Conservation (phyloP, 2,113 vertebrate genomes). For the Carettochelys insculpta region DNA sequence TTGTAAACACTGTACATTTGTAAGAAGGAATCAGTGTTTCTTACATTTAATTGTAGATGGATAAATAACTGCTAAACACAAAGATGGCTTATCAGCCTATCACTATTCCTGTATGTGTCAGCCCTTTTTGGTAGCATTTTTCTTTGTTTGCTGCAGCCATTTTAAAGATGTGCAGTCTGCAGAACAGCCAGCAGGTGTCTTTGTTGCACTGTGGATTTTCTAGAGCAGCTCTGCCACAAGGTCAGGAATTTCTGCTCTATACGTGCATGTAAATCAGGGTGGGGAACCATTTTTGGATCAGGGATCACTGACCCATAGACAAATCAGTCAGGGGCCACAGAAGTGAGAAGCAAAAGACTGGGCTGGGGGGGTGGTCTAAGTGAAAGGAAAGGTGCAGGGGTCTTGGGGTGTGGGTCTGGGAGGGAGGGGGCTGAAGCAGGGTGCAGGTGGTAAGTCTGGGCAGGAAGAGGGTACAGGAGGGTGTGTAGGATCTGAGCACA, state of each 20-base stretch:
- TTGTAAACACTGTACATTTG: not conserved
- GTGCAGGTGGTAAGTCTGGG: too few species aligned
- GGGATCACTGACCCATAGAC: too few species aligned
- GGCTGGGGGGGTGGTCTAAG: too few species aligned
- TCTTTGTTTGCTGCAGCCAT: not conserved
- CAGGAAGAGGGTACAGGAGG: too few species aligned
- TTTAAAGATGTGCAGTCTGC: constrained; percentile 40
- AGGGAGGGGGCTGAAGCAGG: too few species aligned
- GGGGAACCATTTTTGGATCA: too few species aligned
- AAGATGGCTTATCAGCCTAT: rapidly evolving
- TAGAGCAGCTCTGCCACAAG: not conserved
- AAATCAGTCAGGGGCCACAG: too few species aligned
- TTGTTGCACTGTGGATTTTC: constrained; percentile 52
- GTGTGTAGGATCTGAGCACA: too few species aligned
- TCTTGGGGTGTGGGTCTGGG: too few species aligned
- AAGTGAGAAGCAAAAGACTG: too few species aligned
- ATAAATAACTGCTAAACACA: not conserved
- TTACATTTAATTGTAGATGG: rapidly evolving
- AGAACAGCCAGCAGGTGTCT: constrained; percentile 74
- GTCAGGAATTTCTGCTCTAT: not conserved
- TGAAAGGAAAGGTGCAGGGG: too few species aligned
- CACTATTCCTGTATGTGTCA: rapidly evolving
- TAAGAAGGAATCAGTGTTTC: constrained; percentile 3
- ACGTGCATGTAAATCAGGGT: rapidly evolving
- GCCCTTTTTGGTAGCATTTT: rapidly evolving